phyloP scores from a whole-genome alignment of 2,113 vertebrate species.

The Silurus asotus region DNA sequence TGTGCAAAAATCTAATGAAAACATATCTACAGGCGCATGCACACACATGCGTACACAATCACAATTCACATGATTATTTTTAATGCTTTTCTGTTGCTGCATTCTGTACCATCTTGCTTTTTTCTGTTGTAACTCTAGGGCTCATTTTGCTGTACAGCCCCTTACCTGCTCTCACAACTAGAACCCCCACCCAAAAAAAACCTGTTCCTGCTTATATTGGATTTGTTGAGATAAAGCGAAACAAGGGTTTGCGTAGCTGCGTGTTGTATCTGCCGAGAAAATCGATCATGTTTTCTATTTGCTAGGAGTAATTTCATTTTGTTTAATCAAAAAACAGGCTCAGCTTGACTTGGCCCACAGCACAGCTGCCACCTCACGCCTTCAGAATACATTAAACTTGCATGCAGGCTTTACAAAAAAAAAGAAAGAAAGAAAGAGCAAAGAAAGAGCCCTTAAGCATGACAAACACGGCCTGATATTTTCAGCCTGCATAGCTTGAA shows the following conservation, averaged over 20 bases:
- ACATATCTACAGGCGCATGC: not conserved
- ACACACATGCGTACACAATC: not conserved
- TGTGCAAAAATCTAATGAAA: constrained; percentile 28
- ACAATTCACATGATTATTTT: not conserved
- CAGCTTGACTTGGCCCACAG: constrained; percentile 52
- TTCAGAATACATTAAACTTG: constrained; percentile 59
- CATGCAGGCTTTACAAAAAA: constrained; percentile 30
- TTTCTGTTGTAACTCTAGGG: not conserved
- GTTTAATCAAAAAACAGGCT: constrained; percentile 66
- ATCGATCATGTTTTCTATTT: constrained; percentile 66
- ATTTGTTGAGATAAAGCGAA: constrained; percentile 68
- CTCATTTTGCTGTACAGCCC: constrained; percentile 43
- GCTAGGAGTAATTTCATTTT: constrained; percentile 68
- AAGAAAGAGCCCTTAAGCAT: constrained; percentile 15
- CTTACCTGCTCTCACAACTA: constrained; percentile 51
- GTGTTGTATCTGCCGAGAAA: constrained; percentile 60
- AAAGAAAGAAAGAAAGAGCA: constrained; percentile 4
- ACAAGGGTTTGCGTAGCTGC: constrained; percentile 57
- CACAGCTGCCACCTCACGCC: constrained; percentile 52
- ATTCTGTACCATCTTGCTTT: constrained; percentile 2
- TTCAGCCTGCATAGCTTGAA: not conserved
- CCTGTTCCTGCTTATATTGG: constrained; percentile 55
- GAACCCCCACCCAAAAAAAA: not conserved
- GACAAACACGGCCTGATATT: constrained; percentile 2
- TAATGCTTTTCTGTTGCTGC: not conserved